Base-by-base conservation (phyloP, 2,888 invertebrate species). In the Pimpla rufipes region DNA sequence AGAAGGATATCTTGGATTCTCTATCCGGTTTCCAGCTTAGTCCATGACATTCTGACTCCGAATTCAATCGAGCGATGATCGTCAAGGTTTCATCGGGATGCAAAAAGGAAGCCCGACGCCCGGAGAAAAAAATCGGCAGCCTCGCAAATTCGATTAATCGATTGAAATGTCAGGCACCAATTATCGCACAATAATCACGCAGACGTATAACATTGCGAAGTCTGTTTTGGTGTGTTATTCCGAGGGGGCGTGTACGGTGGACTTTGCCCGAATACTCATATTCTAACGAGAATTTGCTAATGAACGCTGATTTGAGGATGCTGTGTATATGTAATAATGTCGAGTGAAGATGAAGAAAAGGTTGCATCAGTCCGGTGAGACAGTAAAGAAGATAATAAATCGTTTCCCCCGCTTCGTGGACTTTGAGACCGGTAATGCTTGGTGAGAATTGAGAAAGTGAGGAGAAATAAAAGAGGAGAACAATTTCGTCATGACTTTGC, bases 401-500 rank as follows among this genome's bases (percentile, higher is more conserved):
- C 40, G 40, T 55, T 55, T 42, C 23, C 11, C 55, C 0, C 8
- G n/a, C n/a, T n/a, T 42, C 62, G 52, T 42, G 71, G 50, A 71
- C 71, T 71, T 59, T 71, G 71, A 71, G 16, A 16, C 59, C 23
- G 42, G 2, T 71, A 59, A 59, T 6, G 50, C 42, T 29, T 55
- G 37, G 71, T 59, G 29, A 57, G 16, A 59, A 71, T 71, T 59
- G 35, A 71, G 42, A 70, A 70, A 55, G 40, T 55, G 13, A 70
- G 40, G n/a, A 23, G 13, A n/a, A 16, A 64, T 42, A 64, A 42
- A 40, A 42, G 40, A 64, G 18, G n/a, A 40, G n/a, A 10, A 55
- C 21, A 3, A 23, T 55, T 70, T 70, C 52, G 37, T 70, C 16
- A 59, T 37, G 35, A 23, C 23, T 23, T 29, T 29, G 29, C 23